phyloP scores from a whole-genome alignment of 2,113 vertebrate species.

The Saguinus midas region DNA sequence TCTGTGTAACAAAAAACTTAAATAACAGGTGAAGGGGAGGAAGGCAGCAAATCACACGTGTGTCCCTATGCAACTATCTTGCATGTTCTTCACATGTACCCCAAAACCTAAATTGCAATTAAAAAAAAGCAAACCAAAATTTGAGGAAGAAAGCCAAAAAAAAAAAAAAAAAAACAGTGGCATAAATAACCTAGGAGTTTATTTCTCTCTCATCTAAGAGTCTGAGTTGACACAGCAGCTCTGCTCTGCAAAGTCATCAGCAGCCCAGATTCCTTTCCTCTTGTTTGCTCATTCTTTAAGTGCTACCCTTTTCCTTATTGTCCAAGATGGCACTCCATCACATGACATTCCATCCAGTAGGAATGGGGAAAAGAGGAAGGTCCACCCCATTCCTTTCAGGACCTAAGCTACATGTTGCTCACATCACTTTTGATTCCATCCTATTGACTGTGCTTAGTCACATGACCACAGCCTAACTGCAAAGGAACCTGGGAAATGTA shows the following conservation, averaged over 20 bases:
- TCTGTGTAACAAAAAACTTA: not conserved
- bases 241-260: not conserved
- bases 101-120: no score
- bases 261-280: not conserved
- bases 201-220: not conserved
- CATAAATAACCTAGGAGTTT: not conserved
- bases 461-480: not conserved
- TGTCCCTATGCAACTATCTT: no score
- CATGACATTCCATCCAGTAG: not conserved
- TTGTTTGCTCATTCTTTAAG: no score
- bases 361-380: no score
- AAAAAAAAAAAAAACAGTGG: not conserved
- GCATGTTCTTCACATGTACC: no score
- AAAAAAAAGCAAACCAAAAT: no score
- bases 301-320: not conserved
- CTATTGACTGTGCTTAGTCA: not conserved
- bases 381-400: not conserved
- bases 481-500: not conserved
- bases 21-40: not conserved
- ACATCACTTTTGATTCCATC: not conserved
- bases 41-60: no score
- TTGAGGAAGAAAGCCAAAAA: no score
- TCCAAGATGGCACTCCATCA: not conserved
- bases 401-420: not conserved
- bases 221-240: not conserved